Evolutionary conservation across 2,888 invertebrate genomes (phyloP), one percentile per base, ranked within the genome.

Genomic region (Hypolimnas misippus): DNA sequence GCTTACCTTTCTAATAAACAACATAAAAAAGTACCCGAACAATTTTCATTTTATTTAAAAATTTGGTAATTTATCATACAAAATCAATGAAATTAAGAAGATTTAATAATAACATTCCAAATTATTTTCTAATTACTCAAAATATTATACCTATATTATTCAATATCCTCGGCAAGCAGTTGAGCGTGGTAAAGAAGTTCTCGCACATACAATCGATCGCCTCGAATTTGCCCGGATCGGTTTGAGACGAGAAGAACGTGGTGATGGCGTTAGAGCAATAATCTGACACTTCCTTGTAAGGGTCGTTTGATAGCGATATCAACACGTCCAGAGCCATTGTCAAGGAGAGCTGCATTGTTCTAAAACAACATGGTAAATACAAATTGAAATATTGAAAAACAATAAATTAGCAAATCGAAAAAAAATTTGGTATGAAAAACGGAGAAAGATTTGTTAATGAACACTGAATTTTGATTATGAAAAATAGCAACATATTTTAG

Each of bases 231-330:
- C 79, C 73, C 2, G 76, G 76, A 0, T 83, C 77, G 2, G 91
- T 81, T 0, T 77, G 66, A 4, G 66, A 66, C 0, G 70, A 65
- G 65, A 88, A 81, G 75, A 85, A 85, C 0, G 70, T 70, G 19
- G 81, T 76, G 16, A 93, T 87, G 4, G 87, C 87, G 12, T 74
- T 77, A 21, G 82, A 85, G 71, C 93, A 90, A 69, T 76, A 82
- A 17, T 79, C 80, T 4, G 92, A 76, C 12, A 96, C 93, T 65
- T 93, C 86, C 0, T 79, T 73, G 65, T 92, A 86, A 7, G 93
- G 93, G 83, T 97, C 96, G 77, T 95, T 94, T 0, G 95, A 93
- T 29, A 96, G 82, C 0, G 94, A 90, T 66, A 97, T 93, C 6
- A 96, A 81, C 33, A 95, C 93, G 80, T 96, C 96, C 2, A 96